Percentiles rank a stretch among this genome's conserved stretches.
phyloP scores from a whole-genome alignment of 2,888 invertebrate species.

The Agrotis segetum region DNA sequence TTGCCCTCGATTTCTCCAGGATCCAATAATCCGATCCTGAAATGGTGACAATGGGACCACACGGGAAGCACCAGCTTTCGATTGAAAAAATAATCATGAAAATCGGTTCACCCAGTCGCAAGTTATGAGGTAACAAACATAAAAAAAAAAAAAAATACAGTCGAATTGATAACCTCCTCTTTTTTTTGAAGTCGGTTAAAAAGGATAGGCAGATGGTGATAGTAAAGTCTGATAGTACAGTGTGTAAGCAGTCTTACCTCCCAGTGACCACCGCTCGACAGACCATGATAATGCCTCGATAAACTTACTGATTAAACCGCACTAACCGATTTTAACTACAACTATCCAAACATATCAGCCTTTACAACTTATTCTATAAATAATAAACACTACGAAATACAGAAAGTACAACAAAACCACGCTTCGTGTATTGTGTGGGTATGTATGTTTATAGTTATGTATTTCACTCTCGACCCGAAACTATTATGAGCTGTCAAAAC shows the following conservation, averaged over 20 bases:
- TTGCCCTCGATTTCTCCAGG: too few species aligned
- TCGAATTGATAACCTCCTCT: too few species aligned
- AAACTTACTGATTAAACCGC: conserved; percentile 78
- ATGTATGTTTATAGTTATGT: not conserved
- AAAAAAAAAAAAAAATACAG: too few species aligned
- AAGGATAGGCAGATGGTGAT: too few species aligned
- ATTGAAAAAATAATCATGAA: too few species aligned
- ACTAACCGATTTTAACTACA: conserved; percentile 72
- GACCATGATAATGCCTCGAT: conserved; percentile 68
- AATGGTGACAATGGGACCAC: too few species aligned
- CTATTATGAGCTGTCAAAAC: conserved; percentile 49
- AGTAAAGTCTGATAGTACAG: conserved; percentile 6
- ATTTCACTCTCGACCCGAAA: conserved; percentile 12
- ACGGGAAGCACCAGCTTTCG: too few species aligned
- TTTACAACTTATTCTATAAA: conserved; percentile 71
- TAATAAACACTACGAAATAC: conserved; percentile 61
- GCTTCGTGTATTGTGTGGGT: not conserved
- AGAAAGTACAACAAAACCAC: conserved; percentile 9
- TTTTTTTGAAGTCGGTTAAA: too few species aligned
- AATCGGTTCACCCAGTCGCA: too few species aligned
- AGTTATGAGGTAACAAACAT: too few species aligned
- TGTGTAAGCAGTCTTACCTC: conserved; percentile 48
- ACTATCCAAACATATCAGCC: conserved; percentile 65
- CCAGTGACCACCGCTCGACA: conserved; percentile 63
- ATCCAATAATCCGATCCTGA: too few species aligned